Conservation (phyloP, 1,140 invertebrate species). For the Venustaconcha ellipsiformis region DNA sequence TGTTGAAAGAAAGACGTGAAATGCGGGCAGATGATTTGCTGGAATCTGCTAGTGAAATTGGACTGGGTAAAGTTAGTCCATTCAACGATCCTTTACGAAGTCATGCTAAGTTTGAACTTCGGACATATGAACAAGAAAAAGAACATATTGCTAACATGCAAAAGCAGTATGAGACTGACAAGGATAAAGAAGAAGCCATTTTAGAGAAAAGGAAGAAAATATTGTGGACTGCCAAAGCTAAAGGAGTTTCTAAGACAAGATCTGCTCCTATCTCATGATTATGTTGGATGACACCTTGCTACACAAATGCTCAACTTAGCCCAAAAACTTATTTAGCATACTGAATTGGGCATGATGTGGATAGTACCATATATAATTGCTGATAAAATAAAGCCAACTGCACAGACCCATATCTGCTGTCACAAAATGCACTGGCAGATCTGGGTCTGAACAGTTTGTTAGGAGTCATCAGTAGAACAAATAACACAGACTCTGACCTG, state of each 20-base stretch:
- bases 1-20: constrained; percentile 48
- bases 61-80: constrained; percentile 54
- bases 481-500: too few relatives aligned
- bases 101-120: constrained; percentile 61
- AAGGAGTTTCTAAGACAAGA: constrained; percentile 9
- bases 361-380: too few relatives aligned
- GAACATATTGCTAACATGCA: constrained; percentile 53
- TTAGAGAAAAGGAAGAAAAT: constrained; percentile 52
- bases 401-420: too few relatives aligned
- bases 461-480: too few relatives aligned
- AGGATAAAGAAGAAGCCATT: constrained; percentile 39
- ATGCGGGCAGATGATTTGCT: constrained; percentile 34
- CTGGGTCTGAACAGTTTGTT: too few relatives aligned
- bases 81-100: constrained; percentile 61
- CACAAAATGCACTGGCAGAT: too few relatives aligned
- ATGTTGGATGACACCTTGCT: too few relatives aligned
- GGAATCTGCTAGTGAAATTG: constrained; percentile 42
- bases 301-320: too few relatives aligned
- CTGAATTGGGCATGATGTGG: too few relatives aligned
- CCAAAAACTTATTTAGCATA: too few relatives aligned
- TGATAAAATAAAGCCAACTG: too few relatives aligned
- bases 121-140: constrained; percentile 60
- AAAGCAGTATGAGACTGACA: constrained; percentile 37
- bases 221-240: constrained; percentile 59
- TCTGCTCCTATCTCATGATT: too few relatives aligned